phyloP scores from a whole-genome alignment of 2,888 invertebrate species.

The Portevinia maculata region DNA sequence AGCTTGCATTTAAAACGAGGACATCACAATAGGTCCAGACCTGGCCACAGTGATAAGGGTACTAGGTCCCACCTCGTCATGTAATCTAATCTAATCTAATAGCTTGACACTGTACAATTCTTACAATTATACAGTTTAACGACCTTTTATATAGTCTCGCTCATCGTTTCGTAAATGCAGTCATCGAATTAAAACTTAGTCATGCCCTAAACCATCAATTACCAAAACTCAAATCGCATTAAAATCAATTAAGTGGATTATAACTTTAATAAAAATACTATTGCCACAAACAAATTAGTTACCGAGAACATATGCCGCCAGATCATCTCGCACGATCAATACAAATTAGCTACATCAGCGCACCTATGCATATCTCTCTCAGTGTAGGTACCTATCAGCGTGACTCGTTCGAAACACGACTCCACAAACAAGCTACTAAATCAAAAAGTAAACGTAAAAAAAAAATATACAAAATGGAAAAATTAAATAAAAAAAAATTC shows the following conservation, averaged over 20 bases:
- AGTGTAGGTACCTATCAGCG: constrained; percentile 40
- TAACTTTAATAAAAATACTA: background rate
- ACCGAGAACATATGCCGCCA: background rate
- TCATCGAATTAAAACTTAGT: background rate
- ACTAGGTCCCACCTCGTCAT: no score
- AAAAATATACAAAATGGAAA: background rate
- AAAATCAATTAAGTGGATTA: background rate
- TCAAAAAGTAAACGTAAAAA: constrained; percentile 44
- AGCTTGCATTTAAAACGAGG: no score
- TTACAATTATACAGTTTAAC: background rate
- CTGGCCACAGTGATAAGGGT: no score
- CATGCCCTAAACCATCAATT: background rate
- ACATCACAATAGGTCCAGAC: no score
- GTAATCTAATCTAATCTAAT: no score
- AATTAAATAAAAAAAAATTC: constrained; percentile 1
- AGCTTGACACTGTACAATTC: no score
- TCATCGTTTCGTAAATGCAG: background rate
- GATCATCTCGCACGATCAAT: constrained; percentile 26
- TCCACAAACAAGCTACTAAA: constrained; percentile 47
- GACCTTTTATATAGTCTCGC: background rate
- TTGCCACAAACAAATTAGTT: background rate
- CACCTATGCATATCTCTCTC: constrained; percentile 1
- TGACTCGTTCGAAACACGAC: constrained; percentile 51
- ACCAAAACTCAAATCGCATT: background rate
- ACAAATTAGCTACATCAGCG: background rate